Evolutionary conservation across 2,888 invertebrate species (phyloP), one percentile per base, ranked within the genome.

Genomic region (Hypsopygia costalis): DNA sequence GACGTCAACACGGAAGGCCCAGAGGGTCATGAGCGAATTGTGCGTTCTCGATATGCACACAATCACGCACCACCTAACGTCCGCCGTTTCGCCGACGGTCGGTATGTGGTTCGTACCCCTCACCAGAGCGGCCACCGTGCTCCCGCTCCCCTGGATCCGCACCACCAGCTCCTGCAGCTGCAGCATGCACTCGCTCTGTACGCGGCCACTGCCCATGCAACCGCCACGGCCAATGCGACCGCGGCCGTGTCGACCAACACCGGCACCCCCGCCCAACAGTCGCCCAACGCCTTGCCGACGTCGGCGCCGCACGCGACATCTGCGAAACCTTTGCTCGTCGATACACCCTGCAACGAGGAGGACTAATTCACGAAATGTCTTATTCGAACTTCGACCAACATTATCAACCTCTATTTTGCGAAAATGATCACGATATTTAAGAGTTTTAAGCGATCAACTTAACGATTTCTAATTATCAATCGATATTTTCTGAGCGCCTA

Each of bases 31-130:
- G 87, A 87, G 66, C 87, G 87, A 51, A 86, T 88, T 48, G 87
- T 87, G 43, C 86, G 87, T 42, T 86, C 83, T 5, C 85, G 88
- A 20, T 87, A 85, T 54, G 74, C 86, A 36, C 88, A 89, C 61
- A 89, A 87, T 56, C 88, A 89, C 61, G 86, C 87, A 41, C 87
- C 87, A 47, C 88, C 88, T 11, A 87, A 87, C 59, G 87, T 87
- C 50, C 81, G 87, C 34, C 86, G 87, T 38, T 87, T 87, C 56
- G 87, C 88, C 9, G 88, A 88, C 58, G 88, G 88, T 0, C 79
- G 87, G 31, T 87, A 87, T 52, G 87, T 88, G 50, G 87, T 88
- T 45, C 86, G 87, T 58, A 88, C 87, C 41, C 87, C 87, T 52
- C 87, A 88, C 57, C 87, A 88, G 69, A 82, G 82, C 58, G 87